Evolutionary conservation across 2,888 invertebrate species (phyloP), one percentile per base, ranked within the genome.

Genomic region (Fragum fragum): DNA sequence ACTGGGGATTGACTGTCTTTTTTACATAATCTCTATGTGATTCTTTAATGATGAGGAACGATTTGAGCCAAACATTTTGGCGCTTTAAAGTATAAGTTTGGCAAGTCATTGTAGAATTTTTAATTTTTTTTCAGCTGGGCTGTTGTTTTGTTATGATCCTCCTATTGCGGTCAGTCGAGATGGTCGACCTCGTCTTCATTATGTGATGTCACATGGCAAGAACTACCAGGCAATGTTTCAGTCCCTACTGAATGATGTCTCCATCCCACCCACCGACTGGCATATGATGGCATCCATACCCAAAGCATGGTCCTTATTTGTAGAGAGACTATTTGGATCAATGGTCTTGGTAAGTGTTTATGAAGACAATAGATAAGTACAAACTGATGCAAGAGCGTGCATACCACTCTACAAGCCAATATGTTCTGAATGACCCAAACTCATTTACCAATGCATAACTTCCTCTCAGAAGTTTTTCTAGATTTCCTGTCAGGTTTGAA

Each of bases 191-290:
- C 79, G 91, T 14, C 90, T 88, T 70, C 90, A 92, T 66, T 90
- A 91, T 75, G 52, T 90, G 18, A 87, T 91, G 32, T 76, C 89
- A 0, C 90, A 90, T 73, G 91, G 91, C 74, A 91, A 91, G 82
- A 86, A 86, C 66, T 93, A 87, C 80, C 89, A 89, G 66, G 90
- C 91, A 77, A 91, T 89, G 87, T 90, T 93, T 59, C 82, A 78
- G 26, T 88, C 91, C 0, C 83, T 93, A 9, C 81, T 93, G 18
- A 87, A 91, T 47, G 93, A 93, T 89, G 91, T 93, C 1, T 87
- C 90, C 0, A 85, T 93, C 1, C 92, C 92, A 71, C 91, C 92
- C 0, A 90, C 92, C 11, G 92, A 93, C 23, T 93, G 92, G 93
- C 92, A 93, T 75, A 83, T 88, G 16, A 81, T 86, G 42, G 69